Percentiles rank a stretch among this genome's conserved stretches.
phyloP scores from a whole-genome alignment of 2,113 vertebrate species.

The Mastomys natalensis region DNA sequence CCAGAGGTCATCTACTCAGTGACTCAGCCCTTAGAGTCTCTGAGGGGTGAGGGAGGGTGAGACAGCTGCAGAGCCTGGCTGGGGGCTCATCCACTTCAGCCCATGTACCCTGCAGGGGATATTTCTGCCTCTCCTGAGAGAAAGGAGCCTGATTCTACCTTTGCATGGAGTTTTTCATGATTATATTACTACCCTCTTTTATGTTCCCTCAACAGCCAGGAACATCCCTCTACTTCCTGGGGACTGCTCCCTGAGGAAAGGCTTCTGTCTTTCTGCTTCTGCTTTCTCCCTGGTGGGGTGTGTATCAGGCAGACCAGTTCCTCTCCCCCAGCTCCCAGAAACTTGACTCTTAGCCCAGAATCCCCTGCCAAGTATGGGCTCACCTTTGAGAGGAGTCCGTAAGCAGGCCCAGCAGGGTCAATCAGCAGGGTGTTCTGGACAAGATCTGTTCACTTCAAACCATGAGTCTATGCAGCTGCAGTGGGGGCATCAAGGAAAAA shows the following conservation, averaged over 20 bases:
- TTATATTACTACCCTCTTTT: not conserved
- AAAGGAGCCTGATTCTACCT: not conserved
- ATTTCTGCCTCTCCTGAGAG: not conserved
- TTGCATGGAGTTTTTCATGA: not conserved
- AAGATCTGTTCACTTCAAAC: slow-evolving; percentile 99
- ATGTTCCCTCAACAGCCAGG: not conserved
- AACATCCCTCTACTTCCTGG: not conserved
- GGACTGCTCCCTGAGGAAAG: not conserved
- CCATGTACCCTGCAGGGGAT: not conserved
- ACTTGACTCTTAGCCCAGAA: not conserved
- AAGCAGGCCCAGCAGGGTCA: slow-evolving; percentile 89
- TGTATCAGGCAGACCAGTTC: not conserved
- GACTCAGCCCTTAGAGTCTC: not conserved
- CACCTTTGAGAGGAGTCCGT: slow-evolving; percentile 89
- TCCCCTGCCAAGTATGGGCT: slow-evolving; percentile 12
- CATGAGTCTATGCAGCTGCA: slow-evolving; percentile 99
- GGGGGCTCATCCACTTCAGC: not conserved
- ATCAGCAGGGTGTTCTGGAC: slow-evolving; percentile 98
- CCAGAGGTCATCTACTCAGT: not conserved
- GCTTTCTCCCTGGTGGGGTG: not conserved
- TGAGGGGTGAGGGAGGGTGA: fast-evolving
- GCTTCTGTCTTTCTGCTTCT: not conserved
- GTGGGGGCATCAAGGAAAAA: slow-evolving; percentile 1
- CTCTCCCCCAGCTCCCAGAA: not conserved
- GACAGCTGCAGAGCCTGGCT: not conserved